Percentiles rank a stretch among this genome's conserved stretches.
phyloP scores from a whole-genome alignment of 2,888 invertebrate species.

The Aplocera efformata region DNA sequence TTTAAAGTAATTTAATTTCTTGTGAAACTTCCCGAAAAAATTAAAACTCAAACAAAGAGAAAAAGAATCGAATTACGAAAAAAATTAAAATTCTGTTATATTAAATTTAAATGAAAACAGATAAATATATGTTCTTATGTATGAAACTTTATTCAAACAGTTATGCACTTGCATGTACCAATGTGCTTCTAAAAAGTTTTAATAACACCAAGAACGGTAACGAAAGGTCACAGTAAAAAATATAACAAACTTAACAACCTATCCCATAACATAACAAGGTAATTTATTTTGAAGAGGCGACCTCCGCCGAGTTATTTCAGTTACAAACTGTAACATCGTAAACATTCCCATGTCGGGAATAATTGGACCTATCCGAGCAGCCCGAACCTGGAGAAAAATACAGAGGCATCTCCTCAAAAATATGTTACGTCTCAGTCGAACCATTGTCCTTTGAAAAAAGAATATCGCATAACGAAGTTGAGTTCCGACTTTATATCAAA shows the following conservation, averaged over 20 bases:
- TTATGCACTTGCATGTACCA: no score
- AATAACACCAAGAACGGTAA: no score
- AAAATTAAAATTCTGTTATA: no score
- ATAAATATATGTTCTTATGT: no score
- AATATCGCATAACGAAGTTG: constrained; percentile 79
- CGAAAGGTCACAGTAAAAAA: background rate
- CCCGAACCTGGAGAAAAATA: constrained; percentile 65
- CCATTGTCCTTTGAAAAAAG: constrained; percentile 80
- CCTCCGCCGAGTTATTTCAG: constrained; percentile 40
- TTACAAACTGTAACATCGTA: constrained; percentile 60
- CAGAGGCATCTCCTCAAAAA: constrained; percentile 66
- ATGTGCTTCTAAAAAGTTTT: no score
- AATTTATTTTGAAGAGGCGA: constrained; percentile 30
- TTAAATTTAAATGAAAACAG: no score
- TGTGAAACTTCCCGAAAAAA: no score
- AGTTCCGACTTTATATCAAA: constrained; percentile 80
- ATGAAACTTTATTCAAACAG: no score
- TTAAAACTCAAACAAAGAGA: no score
- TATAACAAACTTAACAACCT: constrained; percentile 15
- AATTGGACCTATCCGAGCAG: constrained; percentile 68
- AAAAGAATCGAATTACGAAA: no score
- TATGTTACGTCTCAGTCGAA: constrained; percentile 65
- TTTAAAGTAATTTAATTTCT: no score
- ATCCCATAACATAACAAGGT: constrained; percentile 27
- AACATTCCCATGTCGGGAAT: constrained; percentile 65